Evolutionary conservation across 1,140 invertebrate species (phyloP).

Genomic region (Neodiprion fabricii): DNA sequence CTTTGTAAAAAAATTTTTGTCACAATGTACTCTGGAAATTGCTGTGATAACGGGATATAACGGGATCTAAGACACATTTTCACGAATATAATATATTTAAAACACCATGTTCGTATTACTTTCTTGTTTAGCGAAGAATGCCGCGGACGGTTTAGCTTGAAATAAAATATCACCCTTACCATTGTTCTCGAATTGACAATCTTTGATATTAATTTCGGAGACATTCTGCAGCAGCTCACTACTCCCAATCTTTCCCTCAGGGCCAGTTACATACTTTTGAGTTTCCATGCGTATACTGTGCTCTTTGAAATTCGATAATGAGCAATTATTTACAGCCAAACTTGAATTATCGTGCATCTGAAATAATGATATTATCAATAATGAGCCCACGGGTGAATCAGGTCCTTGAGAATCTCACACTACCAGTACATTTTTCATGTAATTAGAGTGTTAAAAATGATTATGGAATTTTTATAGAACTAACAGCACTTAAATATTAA

Average conservation of each 20-base stretch:
- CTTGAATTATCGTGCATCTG: conserved; percentile 44
- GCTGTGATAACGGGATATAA: no score
- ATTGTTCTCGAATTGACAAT: conserved; percentile 50
- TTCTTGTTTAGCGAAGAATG: conserved; percentile 39
- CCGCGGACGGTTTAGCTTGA: conserved; percentile 30
- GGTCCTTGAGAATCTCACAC: no score
- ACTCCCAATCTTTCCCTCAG: conserved; percentile 36
- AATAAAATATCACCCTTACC: conserved; percentile 43
- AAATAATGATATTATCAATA: conserved; percentile 19
- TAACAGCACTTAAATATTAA: background rate
- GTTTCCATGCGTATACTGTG: conserved; percentile 52
- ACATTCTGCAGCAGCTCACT: conserved; percentile 40
- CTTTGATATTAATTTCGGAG: conserved; percentile 40
- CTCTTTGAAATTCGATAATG: conserved; percentile 48
- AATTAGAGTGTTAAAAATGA: no score
- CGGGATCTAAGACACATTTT: no score
- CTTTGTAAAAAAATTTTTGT: no score
- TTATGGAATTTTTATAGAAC: background rate
- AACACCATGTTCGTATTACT: background rate
- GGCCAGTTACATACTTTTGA: conserved; percentile 37
- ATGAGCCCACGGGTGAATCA: background rate
- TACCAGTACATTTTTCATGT: no score
- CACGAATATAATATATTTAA: background rate
- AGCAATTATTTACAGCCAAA: conserved; percentile 41
- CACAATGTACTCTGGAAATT: no score